A percentile compares a stretch with the other conserved stretches of the same genome.
Evolutionary conservation across 2,113 vertebrate genomes (phyloP).

Genomic region (Ailurus styani): DNA sequence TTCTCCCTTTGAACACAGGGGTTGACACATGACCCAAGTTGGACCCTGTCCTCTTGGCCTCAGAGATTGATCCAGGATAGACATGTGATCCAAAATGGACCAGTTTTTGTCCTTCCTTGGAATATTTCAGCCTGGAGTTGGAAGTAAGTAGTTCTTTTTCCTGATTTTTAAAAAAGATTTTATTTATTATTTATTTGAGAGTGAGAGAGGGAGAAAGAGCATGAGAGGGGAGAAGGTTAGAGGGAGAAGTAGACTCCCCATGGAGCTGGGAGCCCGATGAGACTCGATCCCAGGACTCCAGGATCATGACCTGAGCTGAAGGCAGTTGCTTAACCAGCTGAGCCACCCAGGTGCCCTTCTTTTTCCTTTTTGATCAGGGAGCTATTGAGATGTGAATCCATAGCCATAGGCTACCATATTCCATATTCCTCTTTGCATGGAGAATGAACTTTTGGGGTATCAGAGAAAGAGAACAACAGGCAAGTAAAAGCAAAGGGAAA

Average conservation of each 20-base stretch:
- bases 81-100: neutral
- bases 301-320: no score
- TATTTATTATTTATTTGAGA: no score
- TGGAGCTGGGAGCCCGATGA: no score
- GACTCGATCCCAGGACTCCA: no score
- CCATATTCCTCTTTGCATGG: neutral
- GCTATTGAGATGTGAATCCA: neutral
- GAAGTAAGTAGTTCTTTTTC: neutral
- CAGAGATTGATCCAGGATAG: neutral
- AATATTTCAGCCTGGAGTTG: neutral
- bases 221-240: no score
- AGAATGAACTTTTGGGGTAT: neutral
- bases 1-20: neutral
- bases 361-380: neutral
- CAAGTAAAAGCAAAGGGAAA: neutral
- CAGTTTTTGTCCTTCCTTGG: neutral
- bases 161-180: no score
- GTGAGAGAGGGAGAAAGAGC: no score
- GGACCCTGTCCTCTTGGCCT: neutral
- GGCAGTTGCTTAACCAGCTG: no score
- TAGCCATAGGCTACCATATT: neutral
- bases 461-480: neutral
- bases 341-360: no score
- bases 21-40: neutral
- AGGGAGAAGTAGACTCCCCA: no score